Evolutionary conservation across 2,113 vertebrate species (phyloP).

Genomic region (Tupaia tana): DNA sequence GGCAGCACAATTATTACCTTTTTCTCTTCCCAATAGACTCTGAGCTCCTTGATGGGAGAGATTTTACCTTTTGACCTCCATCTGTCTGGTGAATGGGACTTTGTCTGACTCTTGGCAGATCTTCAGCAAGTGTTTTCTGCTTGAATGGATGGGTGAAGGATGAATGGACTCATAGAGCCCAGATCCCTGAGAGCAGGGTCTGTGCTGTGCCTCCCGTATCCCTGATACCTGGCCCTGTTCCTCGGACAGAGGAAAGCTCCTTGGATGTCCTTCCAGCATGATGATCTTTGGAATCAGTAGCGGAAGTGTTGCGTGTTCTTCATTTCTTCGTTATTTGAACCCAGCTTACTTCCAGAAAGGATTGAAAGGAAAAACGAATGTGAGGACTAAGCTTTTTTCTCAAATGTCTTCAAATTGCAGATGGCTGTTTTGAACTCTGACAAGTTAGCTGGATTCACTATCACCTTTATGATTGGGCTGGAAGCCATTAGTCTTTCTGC

Average conservation of each 20-base stretch:
- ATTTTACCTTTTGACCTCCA: background rate
- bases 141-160: background rate
- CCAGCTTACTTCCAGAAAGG: background rate
- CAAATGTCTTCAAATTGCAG: background rate
- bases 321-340: constrained; percentile 3
- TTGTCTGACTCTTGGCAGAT: background rate
- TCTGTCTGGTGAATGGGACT: background rate
- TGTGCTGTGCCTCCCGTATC: too few relatives aligned
- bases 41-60: background rate
- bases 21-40: background rate
- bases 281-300: background rate
- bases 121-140: background rate
- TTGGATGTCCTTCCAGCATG: background rate
- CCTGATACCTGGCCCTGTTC: background rate
- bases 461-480: background rate
- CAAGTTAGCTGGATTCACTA: background rate
- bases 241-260: background rate
- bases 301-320: background rate
- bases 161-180: background rate
- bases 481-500: background rate
- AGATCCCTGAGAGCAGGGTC: background rate
- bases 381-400: background rate
- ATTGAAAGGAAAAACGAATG: background rate
- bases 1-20: background rate
- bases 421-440: background rate